Evolutionary conservation across 2,888 invertebrate genomes (phyloP).

Genomic region (Bombylius discolor): DNA sequence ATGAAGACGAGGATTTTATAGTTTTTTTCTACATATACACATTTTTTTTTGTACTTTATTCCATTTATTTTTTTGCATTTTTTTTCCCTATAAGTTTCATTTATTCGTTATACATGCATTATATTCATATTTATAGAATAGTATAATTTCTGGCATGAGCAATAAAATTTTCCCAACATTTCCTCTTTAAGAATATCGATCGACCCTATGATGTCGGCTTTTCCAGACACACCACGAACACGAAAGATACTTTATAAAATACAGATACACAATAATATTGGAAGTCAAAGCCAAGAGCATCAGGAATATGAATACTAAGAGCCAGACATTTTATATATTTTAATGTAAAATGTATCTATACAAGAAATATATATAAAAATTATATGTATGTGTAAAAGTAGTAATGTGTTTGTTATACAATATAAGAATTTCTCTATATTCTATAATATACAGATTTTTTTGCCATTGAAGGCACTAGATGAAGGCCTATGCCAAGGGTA

Average conservation of each 20-base stretch:
- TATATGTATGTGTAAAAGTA: too few relatives aligned
- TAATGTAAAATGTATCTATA: too few relatives aligned
- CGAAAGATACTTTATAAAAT: neutral
- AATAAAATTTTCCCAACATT: neutral
- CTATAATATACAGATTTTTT: neutral
- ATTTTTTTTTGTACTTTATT: too few relatives aligned
- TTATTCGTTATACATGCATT: neutral
- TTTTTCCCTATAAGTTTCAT: neutral
- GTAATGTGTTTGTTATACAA: too few relatives aligned
- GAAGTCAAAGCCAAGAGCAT: neutral
- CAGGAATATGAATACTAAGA: neutral
- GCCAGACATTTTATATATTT: neutral
- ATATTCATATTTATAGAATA: neutral
- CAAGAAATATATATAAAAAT: too few relatives aligned
- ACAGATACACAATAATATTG: neutral
- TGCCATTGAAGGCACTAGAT: neutral
- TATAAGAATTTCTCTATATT: neutral
- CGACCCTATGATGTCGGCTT: neutral
- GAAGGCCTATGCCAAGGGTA: constrained; percentile 14
- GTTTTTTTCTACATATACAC: too few relatives aligned
- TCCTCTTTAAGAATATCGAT: constrained; percentile 7
- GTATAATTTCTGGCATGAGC: neutral
- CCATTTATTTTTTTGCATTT: neutral
- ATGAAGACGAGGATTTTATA: neutral
- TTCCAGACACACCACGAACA: neutral